Evolutionary conservation across 2,888 invertebrate species (phyloP).

Genomic region (Caradrina clavipalpis): DNA sequence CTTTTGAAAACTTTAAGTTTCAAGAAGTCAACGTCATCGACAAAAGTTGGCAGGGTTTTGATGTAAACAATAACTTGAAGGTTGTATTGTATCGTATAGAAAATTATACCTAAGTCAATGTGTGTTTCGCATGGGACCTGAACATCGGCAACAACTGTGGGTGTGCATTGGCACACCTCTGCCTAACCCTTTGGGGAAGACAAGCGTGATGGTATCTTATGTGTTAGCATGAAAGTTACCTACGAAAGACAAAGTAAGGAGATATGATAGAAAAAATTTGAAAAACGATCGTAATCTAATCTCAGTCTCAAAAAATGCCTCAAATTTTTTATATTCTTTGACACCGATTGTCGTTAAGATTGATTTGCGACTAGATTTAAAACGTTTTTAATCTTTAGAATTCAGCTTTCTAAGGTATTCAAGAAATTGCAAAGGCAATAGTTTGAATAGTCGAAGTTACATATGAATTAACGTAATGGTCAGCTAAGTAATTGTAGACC

Average conservation of each 20-base stretch:
- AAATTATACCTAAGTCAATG: not conserved
- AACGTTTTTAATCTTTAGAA: too few relatives aligned
- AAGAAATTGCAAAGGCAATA: not conserved
- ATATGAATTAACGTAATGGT: conserved; percentile 13
- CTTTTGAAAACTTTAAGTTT: conserved; percentile 14
- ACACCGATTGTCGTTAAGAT: too few relatives aligned
- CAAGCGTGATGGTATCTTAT: too few relatives aligned
- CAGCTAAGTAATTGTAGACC: not conserved
- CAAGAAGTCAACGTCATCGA: conserved; percentile 3
- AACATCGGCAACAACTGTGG: too few relatives aligned
- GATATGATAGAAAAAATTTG: not conserved
- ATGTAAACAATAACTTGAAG: conserved; percentile 51
- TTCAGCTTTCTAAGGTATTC: not conserved
- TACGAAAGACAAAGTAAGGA: not conserved
- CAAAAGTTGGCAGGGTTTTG: conserved; percentile 24
- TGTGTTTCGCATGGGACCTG: too few relatives aligned
- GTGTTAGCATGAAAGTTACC: too few relatives aligned
- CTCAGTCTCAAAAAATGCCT: too few relatives aligned
- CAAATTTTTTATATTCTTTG: too few relatives aligned
- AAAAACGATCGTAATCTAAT: too few relatives aligned
- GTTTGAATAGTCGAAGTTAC: conserved; percentile 1
- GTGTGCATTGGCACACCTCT: too few relatives aligned
- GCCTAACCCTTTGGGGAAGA: too few relatives aligned
- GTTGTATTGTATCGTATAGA: not conserved
- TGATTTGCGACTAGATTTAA: too few relatives aligned